These are phyloP conservation scores for Aythya baeri DNA, from an alignment of 2,113 vertebrate genomes.

Conservation along the genomic window DNA sequence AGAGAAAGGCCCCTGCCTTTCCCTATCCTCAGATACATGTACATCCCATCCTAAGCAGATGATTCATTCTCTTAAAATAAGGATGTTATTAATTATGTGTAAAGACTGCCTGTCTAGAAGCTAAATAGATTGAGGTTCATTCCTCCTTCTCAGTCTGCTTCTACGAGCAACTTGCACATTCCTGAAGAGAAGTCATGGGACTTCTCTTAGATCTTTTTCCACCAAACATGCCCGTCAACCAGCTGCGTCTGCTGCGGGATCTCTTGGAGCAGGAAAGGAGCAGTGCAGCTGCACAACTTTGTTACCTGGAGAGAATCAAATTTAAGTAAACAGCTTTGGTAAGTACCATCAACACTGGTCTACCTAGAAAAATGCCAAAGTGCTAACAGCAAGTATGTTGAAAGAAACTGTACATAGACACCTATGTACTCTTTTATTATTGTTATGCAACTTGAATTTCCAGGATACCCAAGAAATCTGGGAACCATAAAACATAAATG, in stretches of 20 bases:
- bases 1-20: not conserved
- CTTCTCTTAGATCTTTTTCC: not conserved
- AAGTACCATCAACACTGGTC: not conserved
- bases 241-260: not conserved
- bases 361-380: not conserved
- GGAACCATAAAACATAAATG: not conserved
- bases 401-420: not conserved
- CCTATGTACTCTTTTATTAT: not conserved
- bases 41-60: not conserved
- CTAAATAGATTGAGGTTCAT: not conserved
- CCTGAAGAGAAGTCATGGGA: not conserved
- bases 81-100: not conserved
- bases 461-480: not conserved
- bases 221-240: not conserved
- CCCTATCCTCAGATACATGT: not conserved
- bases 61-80: not conserved
- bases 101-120: not conserved
- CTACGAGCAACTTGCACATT: not conserved
- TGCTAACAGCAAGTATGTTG: not conserved
- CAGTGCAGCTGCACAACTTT: not conserved
- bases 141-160: not conserved
- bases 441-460: not conserved
- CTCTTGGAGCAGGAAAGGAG: not conserved
- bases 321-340: not conserved
- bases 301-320: not conserved